Conservation (phyloP, 2,797 vertebrate species). For the Luscinia megarhynchos region DNA sequence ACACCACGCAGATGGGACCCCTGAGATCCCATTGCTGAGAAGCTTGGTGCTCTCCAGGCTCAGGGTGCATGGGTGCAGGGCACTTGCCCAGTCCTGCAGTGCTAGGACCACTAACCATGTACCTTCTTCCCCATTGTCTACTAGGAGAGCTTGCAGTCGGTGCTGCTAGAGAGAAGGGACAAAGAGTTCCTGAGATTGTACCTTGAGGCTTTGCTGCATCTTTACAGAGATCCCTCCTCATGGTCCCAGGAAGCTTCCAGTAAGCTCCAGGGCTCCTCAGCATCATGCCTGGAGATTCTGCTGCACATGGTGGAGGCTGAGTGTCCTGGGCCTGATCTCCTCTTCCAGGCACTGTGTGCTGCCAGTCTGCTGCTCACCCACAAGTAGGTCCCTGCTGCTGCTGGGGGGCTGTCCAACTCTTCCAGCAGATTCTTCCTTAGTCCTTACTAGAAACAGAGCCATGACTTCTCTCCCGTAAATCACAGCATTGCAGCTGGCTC, state of each 20-base stretch:
- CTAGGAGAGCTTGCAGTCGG: slow-evolving; percentile 77
- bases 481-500: background rate
- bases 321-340: slow-evolving; percentile 79
- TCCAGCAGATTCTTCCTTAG: background rate
- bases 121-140: background rate
- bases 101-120: background rate
- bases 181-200: slow-evolving; percentile 79
- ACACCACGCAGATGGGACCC: accelerated
- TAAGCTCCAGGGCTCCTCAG: slow-evolving; percentile 11
- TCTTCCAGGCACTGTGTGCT: slow-evolving; percentile 76
- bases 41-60: background rate
- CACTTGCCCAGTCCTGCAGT: accelerated
- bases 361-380: slow-evolving; percentile 81
- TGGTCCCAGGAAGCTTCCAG: slow-evolving; percentile 13
- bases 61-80: background rate
- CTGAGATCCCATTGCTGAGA: background rate
- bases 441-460: background rate
- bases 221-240: background rate
- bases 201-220: slow-evolving; percentile 80
- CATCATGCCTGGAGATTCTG: slow-evolving; percentile 78
- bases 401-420: accelerated
- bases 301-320: slow-evolving; percentile 78
- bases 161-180: slow-evolving; percentile 70
- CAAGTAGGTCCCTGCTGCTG: slow-evolving; percentile 33
- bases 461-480: background rate